Base-by-base conservation (phyloP, 2,888 invertebrate species). In the Lomographa bimaculata region DNA sequence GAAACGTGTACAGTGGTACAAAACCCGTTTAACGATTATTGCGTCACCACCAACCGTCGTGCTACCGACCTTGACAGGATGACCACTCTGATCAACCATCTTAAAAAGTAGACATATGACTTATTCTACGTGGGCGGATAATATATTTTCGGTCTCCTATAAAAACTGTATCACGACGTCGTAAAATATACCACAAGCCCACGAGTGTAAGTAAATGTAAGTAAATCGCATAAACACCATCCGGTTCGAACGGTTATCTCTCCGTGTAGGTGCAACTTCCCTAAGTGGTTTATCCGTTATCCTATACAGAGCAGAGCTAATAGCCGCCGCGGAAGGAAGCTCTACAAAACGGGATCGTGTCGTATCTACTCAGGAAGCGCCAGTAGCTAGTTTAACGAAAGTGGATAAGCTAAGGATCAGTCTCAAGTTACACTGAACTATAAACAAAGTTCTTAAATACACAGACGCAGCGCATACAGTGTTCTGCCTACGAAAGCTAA, bases 361-460 rank as follows among this genome's bases (percentile, higher is more conserved):
- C 66, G 53, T 87, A 84, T 85, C 85, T 81, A 80, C 64, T 53
- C 77, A 79, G 86, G 82, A 86, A 83, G 73, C 72, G 67, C 60
- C 62, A 56, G 77, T 71, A 68, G 66, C 65, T 43, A 63, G 61
- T 57, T 60, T 57, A 3, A 66, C 73, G 63, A 67, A 68, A 69
- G 59, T 65, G 64, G 76, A 79, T 81, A 77, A 80, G 73, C 59
- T 58, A 57, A 54, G 71, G 72, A 78, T 75, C 63, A 75, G 55
- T 59, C 55, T 79, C 66, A 60, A 43, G 66, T 79, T 77, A 66
- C 74, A 66, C 46, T 57, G 61, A 64, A 68, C 60, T 65, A 57
- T 64, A 69, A 71, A 68, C 64, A 61, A 45, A 39, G 43, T 36
- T 44, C 40, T 43, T 36, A 47, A 42, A 47, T 40, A 45, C 39